Conservation (phyloP, 2,797 vertebrate genomes). For the Sebastes hubbsi region DNA sequence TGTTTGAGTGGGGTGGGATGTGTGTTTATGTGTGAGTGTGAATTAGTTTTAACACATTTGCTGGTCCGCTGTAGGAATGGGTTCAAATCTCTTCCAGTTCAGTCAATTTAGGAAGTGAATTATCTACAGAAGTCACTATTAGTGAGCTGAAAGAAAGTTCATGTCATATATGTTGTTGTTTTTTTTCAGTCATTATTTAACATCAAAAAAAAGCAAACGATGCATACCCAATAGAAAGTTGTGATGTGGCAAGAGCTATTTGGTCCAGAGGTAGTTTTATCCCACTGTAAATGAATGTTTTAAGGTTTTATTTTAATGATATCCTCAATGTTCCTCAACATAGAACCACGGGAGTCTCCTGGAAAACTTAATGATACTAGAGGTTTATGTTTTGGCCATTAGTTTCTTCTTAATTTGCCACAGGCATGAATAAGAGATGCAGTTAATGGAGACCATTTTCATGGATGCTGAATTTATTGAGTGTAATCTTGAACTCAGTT, state of each 20-base stretch:
- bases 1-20: constrained; percentile 2
- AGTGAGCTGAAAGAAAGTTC: background rate
- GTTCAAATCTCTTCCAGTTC: constrained; percentile 26
- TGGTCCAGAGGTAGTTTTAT: background rate
- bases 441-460: too few species aligned
- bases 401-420: background rate
- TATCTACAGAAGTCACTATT: background rate
- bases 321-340: background rate
- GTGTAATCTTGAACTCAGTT: background rate
- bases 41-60: background rate
- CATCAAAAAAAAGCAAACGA: background rate
- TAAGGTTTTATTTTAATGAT: background rate
- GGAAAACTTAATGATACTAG: too few species aligned
- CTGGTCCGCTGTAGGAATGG: constrained; percentile 45
- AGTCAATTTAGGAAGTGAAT: constrained; percentile 6
- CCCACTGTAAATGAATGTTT: background rate
- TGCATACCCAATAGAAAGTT: background rate
- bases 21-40: background rate
- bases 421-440: background rate
- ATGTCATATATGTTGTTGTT: background rate
- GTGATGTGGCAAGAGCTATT: background rate
- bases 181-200: background rate
- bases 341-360: too few species aligned
- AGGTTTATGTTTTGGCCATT: too few species aligned
- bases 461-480: too few species aligned